Evolutionary conservation across 2,888 invertebrate genomes (phyloP), one percentile per base, ranked within the genome.

Genomic region (Atrina japonica): DNA sequence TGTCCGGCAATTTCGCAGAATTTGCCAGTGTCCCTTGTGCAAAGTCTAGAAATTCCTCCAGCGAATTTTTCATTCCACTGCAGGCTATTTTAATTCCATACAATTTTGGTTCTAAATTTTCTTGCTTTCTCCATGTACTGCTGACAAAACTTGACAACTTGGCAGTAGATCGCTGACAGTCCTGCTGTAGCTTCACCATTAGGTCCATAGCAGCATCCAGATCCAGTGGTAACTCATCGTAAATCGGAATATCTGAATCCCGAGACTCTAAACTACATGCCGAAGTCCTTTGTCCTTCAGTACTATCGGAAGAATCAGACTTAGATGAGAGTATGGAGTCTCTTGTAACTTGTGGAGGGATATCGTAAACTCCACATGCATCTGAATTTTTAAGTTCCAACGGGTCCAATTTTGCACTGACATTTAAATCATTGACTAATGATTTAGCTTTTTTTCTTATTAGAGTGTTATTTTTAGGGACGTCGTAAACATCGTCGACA

Each of bases 41-140:
- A 89, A 97, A 97, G 81, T 96, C 95, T 0, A 96, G 94, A 70
- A 97, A 93, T 92, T 97, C 96, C 88, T 96, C 95, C 40, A 97
- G 91, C 0, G 96, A 94, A 3, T 95, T 95, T 78, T 95, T 93
- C 55, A 97, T 92, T 61, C 95, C 92, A 6, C 94, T 93, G 52
- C 95, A 95, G 6, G 96, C 94, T 78, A 96, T 92, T 91, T 95
- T 95, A 18, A 97, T 94, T 88, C 97, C 96, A 92, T 95, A 94
- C 50, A 96, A 91, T 68, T 94, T 94, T 18, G 94, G 93, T 80
- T 96, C 95, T 73, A 97, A 92, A 86, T 95, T 94, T 30, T 95
- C 95, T 75, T 94, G 93, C 73, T 93, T 93, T 84, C 97, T 93
- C 97, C 97, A 97, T 11, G 86, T 84, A 29, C 95, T 95, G 78